A percentile compares a stretch with the other conserved stretches of the same genome.
phyloP scores from a whole-genome alignment of 2,888 invertebrate genomes.

The Argynnis bischoffii region DNA sequence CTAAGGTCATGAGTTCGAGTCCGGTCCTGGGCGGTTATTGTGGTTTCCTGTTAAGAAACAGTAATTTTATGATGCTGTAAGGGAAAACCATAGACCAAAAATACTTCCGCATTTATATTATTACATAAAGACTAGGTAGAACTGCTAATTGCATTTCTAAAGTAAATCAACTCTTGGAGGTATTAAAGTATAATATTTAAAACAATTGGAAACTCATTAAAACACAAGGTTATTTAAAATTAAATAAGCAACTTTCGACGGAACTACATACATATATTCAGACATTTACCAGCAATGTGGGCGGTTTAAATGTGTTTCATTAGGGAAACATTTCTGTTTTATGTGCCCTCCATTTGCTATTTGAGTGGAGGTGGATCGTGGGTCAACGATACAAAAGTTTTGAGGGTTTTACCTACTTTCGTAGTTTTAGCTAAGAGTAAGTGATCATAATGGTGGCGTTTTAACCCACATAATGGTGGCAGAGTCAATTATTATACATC shows the following conservation, averaged over 20 bases:
- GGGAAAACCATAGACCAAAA: too few species aligned
- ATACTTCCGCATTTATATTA: too few species aligned
- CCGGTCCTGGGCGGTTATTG: too few species aligned
- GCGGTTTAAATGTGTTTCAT: constrained; percentile 1
- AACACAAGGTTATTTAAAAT: not conserved
- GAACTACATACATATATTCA: not conserved
- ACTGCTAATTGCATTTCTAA: too few species aligned
- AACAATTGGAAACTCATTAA: not conserved
- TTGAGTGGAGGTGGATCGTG: not conserved
- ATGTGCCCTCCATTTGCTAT: not conserved
- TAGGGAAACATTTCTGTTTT: constrained; percentile 9
- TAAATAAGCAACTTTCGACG: not conserved
- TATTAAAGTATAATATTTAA: not conserved
- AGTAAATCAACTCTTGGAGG: too few species aligned
- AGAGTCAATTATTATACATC: too few species aligned
- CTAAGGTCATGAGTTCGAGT: too few species aligned
- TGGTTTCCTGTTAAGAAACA: too few species aligned
- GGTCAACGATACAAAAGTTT: not conserved
- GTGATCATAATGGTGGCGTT: not conserved
- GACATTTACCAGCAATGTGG: constrained; percentile 6
- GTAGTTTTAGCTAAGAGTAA: not conserved
- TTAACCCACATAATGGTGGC: too few species aligned
- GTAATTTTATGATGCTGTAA: too few species aligned
- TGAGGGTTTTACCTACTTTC: not conserved
- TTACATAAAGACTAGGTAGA: too few species aligned